phyloP scores from a whole-genome alignment of 1,140 invertebrate species.

The Dendroctonus ponderosae region DNA sequence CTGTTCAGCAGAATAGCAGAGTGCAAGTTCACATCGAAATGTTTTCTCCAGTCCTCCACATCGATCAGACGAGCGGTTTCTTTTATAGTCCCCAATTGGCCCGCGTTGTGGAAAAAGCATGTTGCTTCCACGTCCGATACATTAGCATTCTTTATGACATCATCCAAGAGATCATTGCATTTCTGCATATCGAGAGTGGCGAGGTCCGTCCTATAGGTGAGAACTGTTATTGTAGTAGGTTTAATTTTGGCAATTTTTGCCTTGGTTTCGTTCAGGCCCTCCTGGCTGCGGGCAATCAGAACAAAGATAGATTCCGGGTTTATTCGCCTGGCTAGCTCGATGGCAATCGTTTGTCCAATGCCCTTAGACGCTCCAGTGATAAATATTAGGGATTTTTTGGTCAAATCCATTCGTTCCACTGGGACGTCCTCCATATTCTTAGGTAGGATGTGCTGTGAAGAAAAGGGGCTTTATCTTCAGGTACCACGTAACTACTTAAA shows the following conservation, averaged over 20 bases:
- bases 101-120: slow-evolving; percentile 88
- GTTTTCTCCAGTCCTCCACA: slow-evolving; percentile 61
- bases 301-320: slow-evolving; percentile 62
- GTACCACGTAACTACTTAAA: too few relatives aligned
- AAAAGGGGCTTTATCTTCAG: too few relatives aligned
- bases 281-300: slow-evolving; percentile 71
- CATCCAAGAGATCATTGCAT: slow-evolving; percentile 54
- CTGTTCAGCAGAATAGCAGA: slow-evolving; percentile 75
- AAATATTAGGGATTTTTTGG: slow-evolving; percentile 56
- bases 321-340: slow-evolving; percentile 60
- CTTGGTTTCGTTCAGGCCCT: slow-evolving; percentile 65
- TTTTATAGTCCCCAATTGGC: slow-evolving; percentile 76
- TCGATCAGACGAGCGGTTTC: slow-evolving; percentile 61
- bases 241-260: slow-evolving; percentile 52
- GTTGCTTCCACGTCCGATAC: slow-evolving; percentile 59
- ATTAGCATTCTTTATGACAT: slow-evolving; percentile 48
- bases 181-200: slow-evolving; percentile 52
- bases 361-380: slow-evolving; percentile 87
- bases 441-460: too few relatives aligned
- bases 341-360: slow-evolving; percentile 76
- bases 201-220: slow-evolving; percentile 61
- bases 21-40: slow-evolving; percentile 79
- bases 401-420: slow-evolving; percentile 47
- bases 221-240: slow-evolving; percentile 55
- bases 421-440: too few relatives aligned